These are phyloP conservation scores for Prosapia bicincta DNA, from an alignment of 2,888 invertebrate species.

Conservation along the genomic window DNA sequence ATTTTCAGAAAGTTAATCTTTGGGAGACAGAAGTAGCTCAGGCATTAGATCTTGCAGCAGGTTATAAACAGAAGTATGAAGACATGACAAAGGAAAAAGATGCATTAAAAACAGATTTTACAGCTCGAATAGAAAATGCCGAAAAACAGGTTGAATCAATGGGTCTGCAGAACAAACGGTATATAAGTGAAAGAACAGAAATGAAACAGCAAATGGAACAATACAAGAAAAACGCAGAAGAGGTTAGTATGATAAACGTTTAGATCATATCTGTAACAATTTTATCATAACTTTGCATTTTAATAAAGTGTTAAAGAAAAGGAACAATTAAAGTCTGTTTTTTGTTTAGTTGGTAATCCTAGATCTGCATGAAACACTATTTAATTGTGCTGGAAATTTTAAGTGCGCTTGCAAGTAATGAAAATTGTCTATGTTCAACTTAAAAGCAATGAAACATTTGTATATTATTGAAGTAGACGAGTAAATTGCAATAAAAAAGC, in stretches of 20 bases:
- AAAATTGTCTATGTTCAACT: no score
- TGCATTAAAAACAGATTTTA: not conserved
- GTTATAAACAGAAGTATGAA: conserved; percentile 62
- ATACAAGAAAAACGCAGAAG: conserved; percentile 53
- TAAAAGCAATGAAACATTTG: no score
- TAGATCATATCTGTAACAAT: no score
- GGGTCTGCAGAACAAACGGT: conserved; percentile 42
- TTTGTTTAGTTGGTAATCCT: no score
- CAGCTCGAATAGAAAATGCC: conserved; percentile 3
- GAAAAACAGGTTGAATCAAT: conserved; percentile 10
- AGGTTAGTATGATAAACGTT: conserved; percentile 56
- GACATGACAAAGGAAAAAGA: conserved; percentile 46
- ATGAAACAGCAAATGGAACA: conserved; percentile 59
- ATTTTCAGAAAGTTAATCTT: conserved; percentile 54
- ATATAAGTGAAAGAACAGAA: conserved; percentile 54
- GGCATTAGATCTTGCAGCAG: conserved; percentile 64
- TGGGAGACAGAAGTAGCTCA: conserved; percentile 70
- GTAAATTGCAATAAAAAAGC: no score
- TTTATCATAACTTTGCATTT: no score
- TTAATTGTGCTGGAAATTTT: no score
- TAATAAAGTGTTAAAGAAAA: no score
- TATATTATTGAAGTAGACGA: no score
- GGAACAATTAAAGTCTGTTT: no score
- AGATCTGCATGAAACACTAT: no score
- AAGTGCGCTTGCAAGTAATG: no score